Conservation (phyloP, 2,888 invertebrate genomes). For the Drosophila subquinaria region DNA sequence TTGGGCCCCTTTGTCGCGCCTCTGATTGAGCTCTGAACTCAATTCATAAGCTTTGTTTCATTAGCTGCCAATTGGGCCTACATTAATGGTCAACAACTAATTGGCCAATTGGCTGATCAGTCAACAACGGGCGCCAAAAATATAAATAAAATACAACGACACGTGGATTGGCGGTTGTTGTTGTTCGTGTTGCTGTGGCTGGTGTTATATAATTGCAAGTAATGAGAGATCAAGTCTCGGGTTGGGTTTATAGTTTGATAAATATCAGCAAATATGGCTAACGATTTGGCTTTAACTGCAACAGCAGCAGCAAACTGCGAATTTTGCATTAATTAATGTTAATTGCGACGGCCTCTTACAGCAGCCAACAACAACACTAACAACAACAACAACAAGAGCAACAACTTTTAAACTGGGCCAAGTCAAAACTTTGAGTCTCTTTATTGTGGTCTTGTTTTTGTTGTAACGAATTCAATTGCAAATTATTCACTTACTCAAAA, state of each 20-base stretch:
- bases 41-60: conserved; percentile 31
- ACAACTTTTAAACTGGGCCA: conserved; percentile 33
- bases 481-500: conserved; percentile 49
- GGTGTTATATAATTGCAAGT: conserved; percentile 47
- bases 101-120: conserved; percentile 49
- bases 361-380: conserved; percentile 16
- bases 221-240: conserved; percentile 11
- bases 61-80: conserved; percentile 50
- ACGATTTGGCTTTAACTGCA: conserved; percentile 23
- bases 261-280: conserved; percentile 10
- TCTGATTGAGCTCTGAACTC: conserved; percentile 16
- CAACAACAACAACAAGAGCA: conserved; percentile 10
- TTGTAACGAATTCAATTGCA: conserved; percentile 47
- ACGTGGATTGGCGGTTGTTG: conserved; percentile 28
- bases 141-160: neutral
- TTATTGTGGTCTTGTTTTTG: conserved; percentile 15
- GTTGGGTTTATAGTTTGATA: conserved; percentile 14
- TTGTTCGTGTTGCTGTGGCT: conserved; percentile 3
- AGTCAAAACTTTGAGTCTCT: conserved; percentile 20
- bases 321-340: conserved; percentile 69
- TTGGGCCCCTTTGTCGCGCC: neutral
- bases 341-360: conserved; percentile 58
- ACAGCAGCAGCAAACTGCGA: conserved; percentile 6
- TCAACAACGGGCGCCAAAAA: conserved; percentile 22
- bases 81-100: conserved; percentile 44